phyloP scores from a whole-genome alignment of 2,113 vertebrate species.

The Gopherus evgoodei region DNA sequence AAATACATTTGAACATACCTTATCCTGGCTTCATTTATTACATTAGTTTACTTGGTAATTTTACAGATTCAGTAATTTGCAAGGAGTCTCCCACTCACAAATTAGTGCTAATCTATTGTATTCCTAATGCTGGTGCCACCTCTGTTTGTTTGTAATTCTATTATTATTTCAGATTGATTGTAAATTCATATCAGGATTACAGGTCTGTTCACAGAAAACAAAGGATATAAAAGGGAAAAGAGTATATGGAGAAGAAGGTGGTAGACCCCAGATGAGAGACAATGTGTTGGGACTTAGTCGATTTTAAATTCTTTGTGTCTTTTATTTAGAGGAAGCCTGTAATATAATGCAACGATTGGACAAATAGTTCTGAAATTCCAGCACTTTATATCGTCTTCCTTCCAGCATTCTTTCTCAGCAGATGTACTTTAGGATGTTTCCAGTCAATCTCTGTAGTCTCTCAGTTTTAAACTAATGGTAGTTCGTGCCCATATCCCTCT shows the following conservation, averaged over 20 bases:
- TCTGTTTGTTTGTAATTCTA: fast-evolving
- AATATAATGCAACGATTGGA: not conserved
- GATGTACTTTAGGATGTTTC: not conserved
- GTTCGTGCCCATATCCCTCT: fast-evolving
- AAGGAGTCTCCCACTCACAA: not conserved
- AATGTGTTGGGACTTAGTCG: not conserved
- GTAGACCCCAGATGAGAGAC: not conserved
- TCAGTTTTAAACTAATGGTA: not conserved
- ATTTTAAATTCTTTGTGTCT: not conserved
- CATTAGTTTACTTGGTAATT: not conserved
- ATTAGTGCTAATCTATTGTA: not conserved
- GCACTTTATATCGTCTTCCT: not conserved
- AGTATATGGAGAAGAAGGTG: not conserved
- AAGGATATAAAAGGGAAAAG: not conserved
- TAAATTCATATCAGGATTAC: fast-evolving
- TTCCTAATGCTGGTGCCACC: not conserved
- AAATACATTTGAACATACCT: not conserved
- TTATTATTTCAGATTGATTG: not conserved
- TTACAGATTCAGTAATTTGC: not conserved
- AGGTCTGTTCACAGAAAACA: not conserved
- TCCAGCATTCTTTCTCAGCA: not conserved
- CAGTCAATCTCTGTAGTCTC: not conserved
- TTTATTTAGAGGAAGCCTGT: not conserved
- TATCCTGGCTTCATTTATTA: not conserved
- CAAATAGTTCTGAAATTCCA: not conserved